phyloP scores from a whole-genome alignment of 2,113 vertebrate species.

The Gavia stellata region DNA sequence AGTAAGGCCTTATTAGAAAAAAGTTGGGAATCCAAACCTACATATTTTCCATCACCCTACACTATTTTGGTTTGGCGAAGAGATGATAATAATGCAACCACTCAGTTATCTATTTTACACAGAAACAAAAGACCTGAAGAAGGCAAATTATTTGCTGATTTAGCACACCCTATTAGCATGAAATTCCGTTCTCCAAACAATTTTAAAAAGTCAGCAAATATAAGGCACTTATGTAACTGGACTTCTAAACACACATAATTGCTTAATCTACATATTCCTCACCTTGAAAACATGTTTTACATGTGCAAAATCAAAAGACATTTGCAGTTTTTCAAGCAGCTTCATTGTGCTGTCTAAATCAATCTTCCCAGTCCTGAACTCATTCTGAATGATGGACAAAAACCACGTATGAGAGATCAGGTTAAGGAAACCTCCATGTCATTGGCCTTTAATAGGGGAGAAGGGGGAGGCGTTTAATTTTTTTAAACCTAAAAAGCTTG shows the following conservation, averaged over 20 bases:
- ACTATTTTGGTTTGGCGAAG: background rate
- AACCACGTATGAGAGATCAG: conserved; percentile 61
- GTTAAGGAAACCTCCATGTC: conserved; percentile 54
- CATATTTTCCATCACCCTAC: background rate
- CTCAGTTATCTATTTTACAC: background rate
- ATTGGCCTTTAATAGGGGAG: background rate
- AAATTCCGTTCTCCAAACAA: background rate
- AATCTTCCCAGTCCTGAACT: conserved; percentile 67
- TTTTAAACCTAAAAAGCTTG: background rate
- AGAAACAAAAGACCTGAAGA: background rate
- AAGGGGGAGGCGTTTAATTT: background rate
- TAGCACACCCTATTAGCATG: background rate
- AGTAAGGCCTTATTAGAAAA: background rate
- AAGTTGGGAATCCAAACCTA: background rate
- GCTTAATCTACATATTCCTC: background rate
- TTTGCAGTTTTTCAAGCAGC: conserved; percentile 66
- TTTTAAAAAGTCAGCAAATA: background rate
- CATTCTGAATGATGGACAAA: conserved; percentile 57
- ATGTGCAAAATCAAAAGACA: conserved; percentile 45
- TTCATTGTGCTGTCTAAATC: conserved; percentile 36
- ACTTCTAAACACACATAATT: background rate
- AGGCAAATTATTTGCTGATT: background rate
- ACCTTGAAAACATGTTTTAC: conserved; percentile 74
- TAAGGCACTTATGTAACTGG: background rate
- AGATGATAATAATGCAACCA: background rate